Evolutionary conservation across 2,113 vertebrate species (phyloP), one percentile per base, ranked within the genome.

Genomic region (Brienomyrus brachyistius): DNA sequence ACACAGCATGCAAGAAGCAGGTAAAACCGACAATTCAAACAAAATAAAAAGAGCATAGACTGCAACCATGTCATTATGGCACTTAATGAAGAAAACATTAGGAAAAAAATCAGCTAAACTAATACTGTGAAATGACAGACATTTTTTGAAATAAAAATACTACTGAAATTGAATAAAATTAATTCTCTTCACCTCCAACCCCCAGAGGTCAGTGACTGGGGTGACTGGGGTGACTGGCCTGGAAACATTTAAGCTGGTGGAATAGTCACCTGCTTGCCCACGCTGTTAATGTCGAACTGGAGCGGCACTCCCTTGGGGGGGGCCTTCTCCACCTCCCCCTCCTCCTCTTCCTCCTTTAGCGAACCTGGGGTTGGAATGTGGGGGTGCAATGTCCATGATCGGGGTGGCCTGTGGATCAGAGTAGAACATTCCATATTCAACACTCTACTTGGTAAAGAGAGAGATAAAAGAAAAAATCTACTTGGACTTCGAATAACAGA

Each of bases 281-380:
- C 98, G 91, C 97, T 98, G 93, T 99, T 99, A 91, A 99, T 99
- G 92, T 99, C 98, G 93, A 99, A 99, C 90, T 99, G 97, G 90
- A 99, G 91, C 4, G 97, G 95, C 23, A 99, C 98, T 8, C 98
- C 98, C 96, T 98, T 99, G 23, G 98, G 98, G 98, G 98, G 83
- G 96, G 89, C 92, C 95, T 96, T 98, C 94, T 95, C 96, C 93
- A 98, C 97, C 0, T 94, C 96, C 40, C 40, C 95, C 23, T 97
- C 97, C 52, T 54, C 85, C 92, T 97, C 97, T 91, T 95, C 80
- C 40, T 23, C 82, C 40, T 40, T 47, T 40, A 43, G 91, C 2
- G 97, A 93, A 89, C 95, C 94, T 0, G 95, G 93, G 3, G 94
- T 94, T 50, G 97, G 93, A 47, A 91, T 86, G 0, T 95, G 94